Percentiles rank a stretch among this genome's conserved stretches.
Conservation (phyloP, 2,888 invertebrate species). For the Caenorhabditis sp. region DNA sequence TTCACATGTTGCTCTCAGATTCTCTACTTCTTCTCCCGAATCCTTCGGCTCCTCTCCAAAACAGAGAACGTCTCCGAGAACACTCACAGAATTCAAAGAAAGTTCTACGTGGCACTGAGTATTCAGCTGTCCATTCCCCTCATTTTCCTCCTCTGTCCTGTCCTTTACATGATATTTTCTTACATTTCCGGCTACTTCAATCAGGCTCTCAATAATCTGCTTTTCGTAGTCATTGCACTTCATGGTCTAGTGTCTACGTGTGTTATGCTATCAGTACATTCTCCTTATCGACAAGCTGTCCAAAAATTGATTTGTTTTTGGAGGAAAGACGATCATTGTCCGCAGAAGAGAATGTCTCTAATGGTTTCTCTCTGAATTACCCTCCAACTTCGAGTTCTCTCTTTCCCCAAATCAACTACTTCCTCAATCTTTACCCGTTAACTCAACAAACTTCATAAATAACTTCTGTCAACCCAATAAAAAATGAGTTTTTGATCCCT, state of each 20-base stretch:
- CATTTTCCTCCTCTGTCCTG: background rate
- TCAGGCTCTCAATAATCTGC: background rate
- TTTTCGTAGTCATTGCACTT: background rate
- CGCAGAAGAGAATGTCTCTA: background rate
- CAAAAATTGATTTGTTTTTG: background rate
- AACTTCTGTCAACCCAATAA: background rate
- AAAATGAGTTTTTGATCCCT: constrained; percentile 1
- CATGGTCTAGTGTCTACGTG: background rate
- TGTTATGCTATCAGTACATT: background rate
- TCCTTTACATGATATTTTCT: background rate
- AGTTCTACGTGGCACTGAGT: background rate
- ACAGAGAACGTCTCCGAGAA: background rate
- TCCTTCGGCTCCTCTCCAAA: background rate
- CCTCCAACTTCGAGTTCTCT: background rate
- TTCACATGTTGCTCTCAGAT: background rate
- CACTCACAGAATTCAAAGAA: background rate
- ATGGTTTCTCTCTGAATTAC: background rate
- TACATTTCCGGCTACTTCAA: background rate
- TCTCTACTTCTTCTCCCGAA: background rate
- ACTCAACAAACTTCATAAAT: background rate
- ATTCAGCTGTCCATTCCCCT: background rate
- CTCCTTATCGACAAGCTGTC: background rate
- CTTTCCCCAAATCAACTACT: background rate
- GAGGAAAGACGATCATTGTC: background rate
- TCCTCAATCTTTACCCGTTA: background rate